phyloP scores from a whole-genome alignment of 1,140 invertebrate genomes.

The Microplitis mediator region DNA sequence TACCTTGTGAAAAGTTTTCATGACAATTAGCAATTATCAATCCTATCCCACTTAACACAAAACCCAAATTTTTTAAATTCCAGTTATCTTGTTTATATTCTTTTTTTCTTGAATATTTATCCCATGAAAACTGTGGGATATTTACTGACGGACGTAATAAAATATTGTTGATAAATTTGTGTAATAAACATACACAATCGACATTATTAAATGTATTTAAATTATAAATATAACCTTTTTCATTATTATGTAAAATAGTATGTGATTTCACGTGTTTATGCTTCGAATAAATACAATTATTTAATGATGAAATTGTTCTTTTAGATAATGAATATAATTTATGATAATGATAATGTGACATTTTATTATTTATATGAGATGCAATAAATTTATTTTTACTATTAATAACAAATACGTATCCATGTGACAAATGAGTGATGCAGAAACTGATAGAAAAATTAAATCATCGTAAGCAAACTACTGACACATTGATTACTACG shows the following conservation, averaged over 20 bases:
- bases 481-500: no score
- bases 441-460: no score
- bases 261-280: not conserved
- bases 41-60: conserved; percentile 40
- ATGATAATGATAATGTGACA: no score
- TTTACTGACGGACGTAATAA: not conserved
- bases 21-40: not conserved
- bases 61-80: conserved; percentile 27
- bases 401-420: no score
- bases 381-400: no score
- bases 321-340: no score
- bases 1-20: conserved; percentile 1
- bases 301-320: no score
- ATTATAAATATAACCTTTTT: not conserved
- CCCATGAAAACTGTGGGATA: not conserved
- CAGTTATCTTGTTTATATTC: not conserved
- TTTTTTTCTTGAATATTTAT: conserved; percentile 3
- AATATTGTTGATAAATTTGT: not conserved
- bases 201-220: not conserved
- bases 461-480: no score
- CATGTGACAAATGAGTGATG: no score
- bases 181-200: not conserved
- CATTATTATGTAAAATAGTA: not conserved
- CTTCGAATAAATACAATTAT: not conserved
- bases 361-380: no score